Evolutionary conservation across 2,113 vertebrate genomes (phyloP), one percentile per base, ranked within the genome.

Genomic region (Rafetus swinhoei): DNA sequence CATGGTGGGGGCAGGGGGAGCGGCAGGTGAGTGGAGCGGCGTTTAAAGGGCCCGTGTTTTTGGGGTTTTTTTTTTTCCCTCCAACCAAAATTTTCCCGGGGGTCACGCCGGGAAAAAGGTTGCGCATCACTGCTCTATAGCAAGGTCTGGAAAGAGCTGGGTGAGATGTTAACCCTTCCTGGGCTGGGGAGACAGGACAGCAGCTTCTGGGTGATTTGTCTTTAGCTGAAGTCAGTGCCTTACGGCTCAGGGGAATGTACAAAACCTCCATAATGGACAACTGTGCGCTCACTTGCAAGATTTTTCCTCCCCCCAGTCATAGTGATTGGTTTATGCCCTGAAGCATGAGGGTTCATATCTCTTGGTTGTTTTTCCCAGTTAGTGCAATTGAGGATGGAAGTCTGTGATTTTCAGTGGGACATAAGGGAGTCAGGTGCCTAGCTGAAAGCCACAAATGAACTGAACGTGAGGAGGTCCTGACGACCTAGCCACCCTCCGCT

Each of bases 291-390:
- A 0, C 35, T 74, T 74, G 9, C 72, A 74, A 24, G 35, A 74
- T 13, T 54, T 82, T 0, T 6, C 80, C 35, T 55, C 21, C 32
- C 4, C n/a, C 27, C 27, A 9, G 54, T 35, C 27, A 2, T 52
- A 11, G 35, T 45, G 56, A 15, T 18, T 62, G 50, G 24, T 19
- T 9, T 74, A 89, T 88, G 69, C 12, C 86, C 69, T 87, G 53
- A 10, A 85, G 35, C 3, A 2, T 15, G 18, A 86, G 12, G 18
- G 45, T 59, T 84, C 16, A 1, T 39, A 7, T 45, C 0, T 0
- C 16, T 62, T 79, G 2, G 27, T 0, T 76, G 0, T 80, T 77
- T 82, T 83, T 59, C 82, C 65, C 45, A 9, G 1, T 81, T 89
- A 82, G 2, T 76, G 65, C 81, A 80, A 2, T n/a, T 25, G 21